phyloP scores from a whole-genome alignment of 2,113 vertebrate species.

The Boulengeromyrus knoepffleri region DNA sequence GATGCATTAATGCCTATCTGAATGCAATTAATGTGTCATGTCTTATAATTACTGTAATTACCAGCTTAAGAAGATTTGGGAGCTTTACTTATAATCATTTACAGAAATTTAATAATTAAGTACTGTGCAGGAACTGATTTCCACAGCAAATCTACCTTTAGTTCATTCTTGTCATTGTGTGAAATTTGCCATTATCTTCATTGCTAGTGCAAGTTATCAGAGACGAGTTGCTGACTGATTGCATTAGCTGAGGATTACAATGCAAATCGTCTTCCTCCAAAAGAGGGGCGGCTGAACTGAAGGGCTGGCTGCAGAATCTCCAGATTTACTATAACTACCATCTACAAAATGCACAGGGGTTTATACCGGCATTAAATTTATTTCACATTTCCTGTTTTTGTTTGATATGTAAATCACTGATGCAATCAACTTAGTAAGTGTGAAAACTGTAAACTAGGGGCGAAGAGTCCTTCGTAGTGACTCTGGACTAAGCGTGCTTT shows the following conservation, averaged over 20 bases:
- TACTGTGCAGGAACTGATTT: not conserved
- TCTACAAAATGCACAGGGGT: not conserved
- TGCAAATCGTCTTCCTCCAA: not conserved
- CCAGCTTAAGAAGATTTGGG: not conserved
- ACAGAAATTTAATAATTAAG: not conserved
- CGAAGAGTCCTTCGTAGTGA: not conserved
- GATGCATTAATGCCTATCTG: not conserved
- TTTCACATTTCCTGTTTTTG: not conserved
- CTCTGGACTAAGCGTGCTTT: not conserved
- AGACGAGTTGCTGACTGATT: not conserved
- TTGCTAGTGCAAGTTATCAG: not conserved
- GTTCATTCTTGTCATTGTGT: not conserved
- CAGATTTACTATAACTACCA: not conserved
- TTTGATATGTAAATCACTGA: not conserved
- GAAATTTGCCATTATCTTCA: not conserved
- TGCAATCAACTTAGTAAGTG: not conserved
- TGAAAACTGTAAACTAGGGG: not conserved
- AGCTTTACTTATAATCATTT: not conserved
- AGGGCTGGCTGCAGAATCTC: not conserved
- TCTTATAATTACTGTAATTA: not conserved
- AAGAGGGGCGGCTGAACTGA: not conserved
- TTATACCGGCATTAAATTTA: not conserved
- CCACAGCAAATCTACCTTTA: not conserved
- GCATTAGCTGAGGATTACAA: not conserved
- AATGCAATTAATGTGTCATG: not conserved